Conservation (phyloP, 2,113 vertebrate species). For the Scortum barcoo region DNA sequence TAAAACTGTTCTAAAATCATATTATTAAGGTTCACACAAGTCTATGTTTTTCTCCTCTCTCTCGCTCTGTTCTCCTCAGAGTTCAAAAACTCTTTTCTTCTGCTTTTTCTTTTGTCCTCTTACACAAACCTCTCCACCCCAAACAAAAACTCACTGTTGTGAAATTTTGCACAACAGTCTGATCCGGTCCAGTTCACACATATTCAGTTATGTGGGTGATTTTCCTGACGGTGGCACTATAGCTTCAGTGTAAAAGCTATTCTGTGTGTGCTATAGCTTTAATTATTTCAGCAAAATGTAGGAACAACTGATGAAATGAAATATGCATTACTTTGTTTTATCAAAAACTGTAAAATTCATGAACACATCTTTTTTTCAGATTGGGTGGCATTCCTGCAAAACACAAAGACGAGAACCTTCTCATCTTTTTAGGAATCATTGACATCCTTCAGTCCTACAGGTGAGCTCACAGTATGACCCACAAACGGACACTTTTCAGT, state of each 20-base stretch:
- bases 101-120: conserved; percentile 1
- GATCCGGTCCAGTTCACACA: background rate
- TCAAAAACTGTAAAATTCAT: background rate
- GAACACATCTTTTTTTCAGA: conserved; percentile 76
- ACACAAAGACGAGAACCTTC: conserved; percentile 93
- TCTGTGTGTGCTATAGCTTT: background rate
- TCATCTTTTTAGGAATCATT: conserved; percentile 97
- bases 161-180: background rate
- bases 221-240: background rate
- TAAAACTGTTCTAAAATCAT: background rate
- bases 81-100: background rate
- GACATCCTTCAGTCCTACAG: conserved; percentile 98
- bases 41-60: background rate
- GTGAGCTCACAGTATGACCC: conserved; percentile 70
- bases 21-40: background rate
- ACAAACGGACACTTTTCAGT: background rate
- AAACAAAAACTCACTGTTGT: background rate
- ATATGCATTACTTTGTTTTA: background rate
- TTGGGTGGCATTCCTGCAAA: conserved; percentile 98
- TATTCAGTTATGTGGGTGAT: background rate
- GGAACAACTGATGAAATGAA: background rate
- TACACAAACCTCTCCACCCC: background rate
- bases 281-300: background rate
- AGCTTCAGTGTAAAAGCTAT: background rate
- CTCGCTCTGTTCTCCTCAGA: too few relatives aligned